Conservation (phyloP, 2,888 invertebrate genomes). For the Orchesellides sinensis region DNA sequence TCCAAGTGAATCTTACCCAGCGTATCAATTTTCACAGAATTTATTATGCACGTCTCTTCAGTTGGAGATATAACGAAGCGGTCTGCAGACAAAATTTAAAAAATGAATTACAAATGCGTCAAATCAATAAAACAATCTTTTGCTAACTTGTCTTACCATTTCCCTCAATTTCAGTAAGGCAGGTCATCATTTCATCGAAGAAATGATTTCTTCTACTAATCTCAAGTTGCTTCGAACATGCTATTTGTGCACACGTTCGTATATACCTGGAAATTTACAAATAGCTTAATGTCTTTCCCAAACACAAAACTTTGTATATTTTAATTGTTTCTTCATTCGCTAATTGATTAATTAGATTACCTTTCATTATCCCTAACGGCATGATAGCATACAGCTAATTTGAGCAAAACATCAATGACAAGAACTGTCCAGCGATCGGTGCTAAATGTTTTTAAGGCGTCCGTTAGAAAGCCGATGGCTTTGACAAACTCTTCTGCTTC, state of each 20-base stretch:
- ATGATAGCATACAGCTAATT: conserved; percentile 90
- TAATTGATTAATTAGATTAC: too few species aligned
- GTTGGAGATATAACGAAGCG: conserved; percentile 67
- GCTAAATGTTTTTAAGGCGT: conserved; percentile 90
- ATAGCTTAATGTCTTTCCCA: too few species aligned
- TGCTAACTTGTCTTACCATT: conserved; percentile 48
- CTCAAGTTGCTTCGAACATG: conserved; percentile 82
- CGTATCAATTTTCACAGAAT: conserved; percentile 70
- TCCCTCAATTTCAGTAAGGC: conserved; percentile 78
- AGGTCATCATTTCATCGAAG: conserved; percentile 88
- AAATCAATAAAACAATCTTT: conserved; percentile 11
- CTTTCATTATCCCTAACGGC: conserved; percentile 87
- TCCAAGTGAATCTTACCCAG: conserved; percentile 70
- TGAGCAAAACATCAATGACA: conserved; percentile 88
- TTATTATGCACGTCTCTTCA: conserved; percentile 69
- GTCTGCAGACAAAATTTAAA: conserved; percentile 43
- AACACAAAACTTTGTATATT: conserved; percentile 6
- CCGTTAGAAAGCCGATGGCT: conserved; percentile 91
- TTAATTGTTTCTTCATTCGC: conserved; percentile 76
- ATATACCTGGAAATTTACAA: conserved; percentile 81
- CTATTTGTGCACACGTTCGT: conserved; percentile 87
- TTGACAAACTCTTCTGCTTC: conserved; percentile 91
- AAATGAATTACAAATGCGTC: not conserved
- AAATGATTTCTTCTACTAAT: conserved; percentile 86
- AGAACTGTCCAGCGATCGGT: conserved; percentile 92